Evolutionary conservation across 1,140 invertebrate species (phyloP).

Genomic region (Drosophila bifasciata): DNA sequence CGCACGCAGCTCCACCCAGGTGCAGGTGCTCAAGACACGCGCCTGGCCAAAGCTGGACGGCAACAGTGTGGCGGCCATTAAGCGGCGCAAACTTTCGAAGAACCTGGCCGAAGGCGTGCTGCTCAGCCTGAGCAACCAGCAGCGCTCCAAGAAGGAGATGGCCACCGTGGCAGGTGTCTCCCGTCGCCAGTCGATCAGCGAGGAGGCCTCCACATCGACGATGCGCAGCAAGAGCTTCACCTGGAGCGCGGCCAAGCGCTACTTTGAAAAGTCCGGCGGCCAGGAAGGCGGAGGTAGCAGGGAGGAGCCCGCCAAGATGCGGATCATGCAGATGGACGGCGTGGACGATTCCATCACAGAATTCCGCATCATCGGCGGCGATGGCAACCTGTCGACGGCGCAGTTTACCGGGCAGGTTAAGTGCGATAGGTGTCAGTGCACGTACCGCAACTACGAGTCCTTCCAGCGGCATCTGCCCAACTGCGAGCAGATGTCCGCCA

Average conservation of each 20-base stretch:
- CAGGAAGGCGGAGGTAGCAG: conserved; percentile 3
- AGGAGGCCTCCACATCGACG: conserved; percentile 26
- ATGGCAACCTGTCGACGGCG: conserved; percentile 79
- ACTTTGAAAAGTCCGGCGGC: conserved; percentile 65
- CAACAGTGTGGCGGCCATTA: conserved; percentile 88
- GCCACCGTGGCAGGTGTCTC: conserved; percentile 61
- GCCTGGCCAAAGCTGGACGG: conserved; percentile 85
- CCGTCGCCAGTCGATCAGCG: conserved; percentile 61
- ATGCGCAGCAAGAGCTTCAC: conserved; percentile 83
- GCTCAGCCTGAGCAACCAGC: conserved; percentile 83
- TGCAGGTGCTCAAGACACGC: conserved; percentile 85
- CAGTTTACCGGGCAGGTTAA: conserved; percentile 89
- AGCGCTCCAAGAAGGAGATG: conserved; percentile 73
- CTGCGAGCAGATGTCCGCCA: conserved; percentile 90
- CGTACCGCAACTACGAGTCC: conserved; percentile 94
- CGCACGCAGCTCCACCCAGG: conserved; percentile 81
- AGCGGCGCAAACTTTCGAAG: conserved; percentile 87
- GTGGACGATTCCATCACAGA: conserved; percentile 87
- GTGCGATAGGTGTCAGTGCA: conserved; percentile 93
- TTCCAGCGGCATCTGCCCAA: conserved; percentile 92
- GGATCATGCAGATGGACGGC: conserved; percentile 90
- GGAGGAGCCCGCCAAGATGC: conserved; percentile 86
- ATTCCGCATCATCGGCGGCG: conserved; percentile 73
- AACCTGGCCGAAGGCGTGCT: conserved; percentile 85
- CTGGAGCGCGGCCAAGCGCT: conserved; percentile 80